Conservation (phyloP, 1,140 invertebrate genomes). For the Eubasilissa regina region DNA sequence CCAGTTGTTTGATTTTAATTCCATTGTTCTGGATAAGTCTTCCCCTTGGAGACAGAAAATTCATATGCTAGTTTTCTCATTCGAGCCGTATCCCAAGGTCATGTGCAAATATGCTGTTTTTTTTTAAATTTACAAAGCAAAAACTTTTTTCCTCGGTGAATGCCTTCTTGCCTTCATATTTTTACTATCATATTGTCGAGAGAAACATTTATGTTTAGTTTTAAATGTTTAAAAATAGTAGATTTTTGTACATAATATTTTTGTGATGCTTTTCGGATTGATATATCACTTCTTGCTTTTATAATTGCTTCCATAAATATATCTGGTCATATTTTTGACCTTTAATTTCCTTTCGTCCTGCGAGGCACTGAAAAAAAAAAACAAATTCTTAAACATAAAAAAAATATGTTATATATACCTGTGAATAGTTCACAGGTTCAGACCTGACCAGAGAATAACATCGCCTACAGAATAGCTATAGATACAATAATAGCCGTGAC, state of each 20-base stretch:
- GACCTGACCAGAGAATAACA: no score
- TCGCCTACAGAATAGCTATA: no score
- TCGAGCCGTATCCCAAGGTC: no score
- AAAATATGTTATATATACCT: no score
- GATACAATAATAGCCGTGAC: no score
- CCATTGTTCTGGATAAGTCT: not conserved
- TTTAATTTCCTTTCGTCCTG: not conserved
- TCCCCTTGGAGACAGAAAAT: conserved; percentile 2
- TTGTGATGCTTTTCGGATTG: not conserved
- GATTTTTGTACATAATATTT: not conserved
- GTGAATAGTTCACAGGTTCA: no score
- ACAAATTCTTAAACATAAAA: no score
- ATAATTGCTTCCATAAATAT: not conserved
- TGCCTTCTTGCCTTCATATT: not conserved
- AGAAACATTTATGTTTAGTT: conserved; percentile 1
- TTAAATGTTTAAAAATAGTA: not conserved
- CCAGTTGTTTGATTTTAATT: not conserved
- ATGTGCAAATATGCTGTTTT: conserved; percentile 9
- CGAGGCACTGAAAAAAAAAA: not conserved
- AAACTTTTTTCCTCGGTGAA: no score
- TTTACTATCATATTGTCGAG: not conserved
- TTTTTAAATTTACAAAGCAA: not conserved
- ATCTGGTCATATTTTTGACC: conserved; percentile 6
- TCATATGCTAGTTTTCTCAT: no score
- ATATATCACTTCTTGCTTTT: not conserved